Conservation (phyloP, 2,113 vertebrate genomes). For the Petrocephalus microphthalmus region DNA sequence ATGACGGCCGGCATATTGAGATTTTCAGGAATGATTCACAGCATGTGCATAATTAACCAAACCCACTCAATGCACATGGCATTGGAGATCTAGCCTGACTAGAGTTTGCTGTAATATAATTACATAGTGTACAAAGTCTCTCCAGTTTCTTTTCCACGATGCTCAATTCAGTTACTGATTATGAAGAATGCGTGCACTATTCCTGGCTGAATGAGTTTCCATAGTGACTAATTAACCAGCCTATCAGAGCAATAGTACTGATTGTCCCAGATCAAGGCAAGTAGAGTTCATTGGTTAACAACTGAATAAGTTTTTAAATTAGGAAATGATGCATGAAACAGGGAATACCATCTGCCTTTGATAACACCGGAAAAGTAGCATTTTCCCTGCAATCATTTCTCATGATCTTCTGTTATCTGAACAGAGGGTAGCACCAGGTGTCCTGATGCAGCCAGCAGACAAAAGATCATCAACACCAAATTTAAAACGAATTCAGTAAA, state of each 20-base stretch:
- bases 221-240: not conserved
- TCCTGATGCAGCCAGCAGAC: not conserved
- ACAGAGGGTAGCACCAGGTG: not conserved
- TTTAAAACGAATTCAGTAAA: not conserved
- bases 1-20: not conserved
- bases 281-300: not conserved
- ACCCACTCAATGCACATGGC: not conserved
- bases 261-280: not conserved
- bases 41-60: not conserved
- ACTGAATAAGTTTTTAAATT: not conserved
- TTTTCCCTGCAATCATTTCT: not conserved
- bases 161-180: not conserved
- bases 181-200: not conserved
- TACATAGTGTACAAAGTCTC: not conserved
- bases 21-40: not conserved
- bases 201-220: not conserved
- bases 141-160: not conserved
- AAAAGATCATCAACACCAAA: not conserved
- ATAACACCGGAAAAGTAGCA: not conserved
- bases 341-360: not conserved
- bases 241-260: not conserved
- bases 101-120: not conserved
- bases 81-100: not conserved
- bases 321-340: not conserved
- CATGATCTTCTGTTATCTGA: not conserved